phyloP scores from a whole-genome alignment of 1,140 invertebrate genomes.

The Listronotus oregonensis region DNA sequence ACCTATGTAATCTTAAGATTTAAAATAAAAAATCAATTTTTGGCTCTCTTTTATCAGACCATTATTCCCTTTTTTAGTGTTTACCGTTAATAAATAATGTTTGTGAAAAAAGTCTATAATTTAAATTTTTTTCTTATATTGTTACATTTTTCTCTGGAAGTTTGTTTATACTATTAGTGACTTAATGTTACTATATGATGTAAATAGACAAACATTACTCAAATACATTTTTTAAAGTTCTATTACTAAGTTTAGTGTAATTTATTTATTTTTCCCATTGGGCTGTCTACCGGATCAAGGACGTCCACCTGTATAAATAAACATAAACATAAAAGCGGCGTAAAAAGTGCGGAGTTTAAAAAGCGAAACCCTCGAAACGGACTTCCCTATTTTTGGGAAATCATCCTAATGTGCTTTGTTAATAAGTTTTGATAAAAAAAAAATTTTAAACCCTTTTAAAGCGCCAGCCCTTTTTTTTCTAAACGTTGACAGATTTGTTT shows the following conservation, averaged over 20 bases:
- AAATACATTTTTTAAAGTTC: slow-evolving; percentile 46
- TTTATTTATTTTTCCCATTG: too few relatives aligned
- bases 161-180: slow-evolving; percentile 44
- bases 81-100: slow-evolving; percentile 3
- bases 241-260: slow-evolving; percentile 33
- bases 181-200: slow-evolving; percentile 46
- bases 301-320: too few relatives aligned
- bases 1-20: slow-evolving; percentile 8
- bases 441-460: too few relatives aligned
- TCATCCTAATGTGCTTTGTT: too few relatives aligned
- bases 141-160: slow-evolving; percentile 37
- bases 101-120: slow-evolving; percentile 4
- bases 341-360: too few relatives aligned
- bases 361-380: too few relatives aligned
- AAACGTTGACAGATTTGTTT: too few relatives aligned
- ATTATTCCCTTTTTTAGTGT: slow-evolving; percentile 6
- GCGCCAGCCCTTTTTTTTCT: too few relatives aligned
- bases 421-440: too few relatives aligned
- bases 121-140: slow-evolving; percentile 32
- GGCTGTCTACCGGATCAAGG: too few relatives aligned
- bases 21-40: slow-evolving; percentile 13
- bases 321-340: too few relatives aligned
- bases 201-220: slow-evolving; percentile 44
- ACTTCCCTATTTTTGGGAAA: too few relatives aligned
- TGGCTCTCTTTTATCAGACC: slow-evolving; percentile 15